Evolutionary conservation across 1,140 invertebrate genomes (phyloP).

Genomic region (Gonioctena quinquepunctata): DNA sequence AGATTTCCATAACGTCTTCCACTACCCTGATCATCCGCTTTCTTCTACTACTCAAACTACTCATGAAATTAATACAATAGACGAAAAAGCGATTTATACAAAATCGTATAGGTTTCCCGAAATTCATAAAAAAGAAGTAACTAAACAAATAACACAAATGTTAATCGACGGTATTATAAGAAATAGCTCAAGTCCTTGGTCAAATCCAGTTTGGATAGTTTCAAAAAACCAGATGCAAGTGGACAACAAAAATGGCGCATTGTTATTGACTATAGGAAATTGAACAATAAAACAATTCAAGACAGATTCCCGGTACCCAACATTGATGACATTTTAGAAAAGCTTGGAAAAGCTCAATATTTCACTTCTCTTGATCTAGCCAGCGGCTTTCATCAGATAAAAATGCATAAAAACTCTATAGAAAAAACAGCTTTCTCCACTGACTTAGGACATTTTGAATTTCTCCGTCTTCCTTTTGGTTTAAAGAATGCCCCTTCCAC

Average conservation of each 20-base stretch:
- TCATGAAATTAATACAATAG: neutral
- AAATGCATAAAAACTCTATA: constrained; percentile 23
- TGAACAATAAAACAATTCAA: constrained; percentile 52
- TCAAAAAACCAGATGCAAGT: constrained; percentile 12
- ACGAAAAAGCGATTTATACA: constrained; percentile 9
- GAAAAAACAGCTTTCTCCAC: constrained; percentile 49
- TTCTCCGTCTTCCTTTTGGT: constrained; percentile 40
- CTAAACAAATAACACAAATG: constrained; percentile 17
- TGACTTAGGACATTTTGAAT: constrained; percentile 50
- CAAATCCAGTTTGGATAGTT: constrained; percentile 4
- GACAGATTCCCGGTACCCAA: constrained; percentile 59
- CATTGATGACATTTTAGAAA: constrained; percentile 53
- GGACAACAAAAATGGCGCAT: constrained; percentile 17
- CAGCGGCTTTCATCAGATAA: constrained; percentile 18
- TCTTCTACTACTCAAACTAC: neutral
- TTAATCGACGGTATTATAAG: constrained; percentile 19
- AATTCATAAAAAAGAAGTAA: constrained; percentile 17
- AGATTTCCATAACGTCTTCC: neutral
- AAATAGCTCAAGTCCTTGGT: constrained; percentile 17
- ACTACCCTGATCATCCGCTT: neutral
- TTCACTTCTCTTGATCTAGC: constrained; percentile 55
- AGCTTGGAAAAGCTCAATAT: constrained; percentile 43
- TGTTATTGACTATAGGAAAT: constrained; percentile 50
- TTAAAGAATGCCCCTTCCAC: constrained; percentile 30
- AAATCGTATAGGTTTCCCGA: constrained; percentile 13